Base-by-base conservation (phyloP, 1,140 invertebrate species). In the Pachyrhynchus sulphureomaculatus region DNA sequence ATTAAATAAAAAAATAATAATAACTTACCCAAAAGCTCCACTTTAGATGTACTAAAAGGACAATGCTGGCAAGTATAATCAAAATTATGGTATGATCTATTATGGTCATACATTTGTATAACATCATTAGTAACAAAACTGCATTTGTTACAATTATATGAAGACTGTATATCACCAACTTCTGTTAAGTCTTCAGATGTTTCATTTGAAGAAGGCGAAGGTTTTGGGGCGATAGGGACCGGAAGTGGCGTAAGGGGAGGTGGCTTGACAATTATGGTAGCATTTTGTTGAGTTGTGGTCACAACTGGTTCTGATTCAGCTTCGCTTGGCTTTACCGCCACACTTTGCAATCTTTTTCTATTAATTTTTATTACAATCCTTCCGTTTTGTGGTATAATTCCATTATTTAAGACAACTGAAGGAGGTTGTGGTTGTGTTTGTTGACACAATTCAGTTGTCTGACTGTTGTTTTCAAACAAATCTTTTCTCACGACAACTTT, bases 41-140 rank as follows among this genome's bases (percentile, higher is more conserved):
- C 59, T 61, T 61, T 61, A 15, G 59, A 53, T 24, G 59, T 61
- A 45, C 59, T 61, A 48, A 61, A 61, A 29, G 59, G 59, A 32
- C 59, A 61, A 32, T 45, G 33, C 32, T 53, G 41, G 26, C 59
- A 61, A 18, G 59, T 61, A 48, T 61, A 61, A 18, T 61, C 59
- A 51, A 59, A 59, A 41, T 26, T 41, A 37, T 59, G 56, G 21
- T 12, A 51, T 17, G 33, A 36, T 12, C 56, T 36, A 23, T 59
- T 59, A 18, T 59, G 56, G 20, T 59, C 56, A 42, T 59, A 59
- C 21, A 59, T 59, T 21, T 59, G 33, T 23, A 59, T 59, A 2
- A 59, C 45, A 42, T 59, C 56, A 9, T 18, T 6, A 26, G 56
- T 59, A 4, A 33, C 5, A 34, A 18, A 59, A 18, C 26, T 51